Evolutionary conservation across 30 jellyfish, hydroid and myxozoan genomes (phyloP), one percentile per base, ranked within the genome.

Genomic region (Turritopsis rubra): DNA sequence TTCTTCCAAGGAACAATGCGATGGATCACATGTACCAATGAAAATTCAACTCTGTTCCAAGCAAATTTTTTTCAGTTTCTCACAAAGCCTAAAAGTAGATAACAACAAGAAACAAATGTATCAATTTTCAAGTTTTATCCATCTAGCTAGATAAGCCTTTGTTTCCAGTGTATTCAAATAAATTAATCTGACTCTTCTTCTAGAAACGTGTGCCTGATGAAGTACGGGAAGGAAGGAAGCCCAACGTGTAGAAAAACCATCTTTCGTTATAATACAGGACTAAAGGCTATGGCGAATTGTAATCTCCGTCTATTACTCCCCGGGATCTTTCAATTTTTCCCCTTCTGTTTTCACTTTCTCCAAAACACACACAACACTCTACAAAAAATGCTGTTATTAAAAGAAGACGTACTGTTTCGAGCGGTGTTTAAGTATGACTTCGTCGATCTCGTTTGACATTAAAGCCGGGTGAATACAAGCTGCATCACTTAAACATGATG

Each of bases 381-480:
- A 41, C 60, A 5, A 13, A 41, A 41, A 41, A 41, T 41, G 13
- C 13, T 1, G 77, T 68, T 68, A 22, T 68, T 16, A 68, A 68
- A 8, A 68, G 30, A 68, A 71, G 21, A 86, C 92, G 22, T 31
- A 92, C 98, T 77, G 66, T 28, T 81, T 60, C 41, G 84, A 25
- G 74, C 98, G 72, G 79, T 92, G 98, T 66, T 92, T 92, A 66
- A 85, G 85, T 19, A 76, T 52, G 16, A 88, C 95, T 52, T 92
- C 98, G 30, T 87, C 88, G 3, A 92, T 72, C 53, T 71, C 79
- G 29, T 87, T 65, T 71, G 87, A 83, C 78, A 92, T 53, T 18
- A 88, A 80, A 17, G 79, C 89, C 18, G 95, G 95, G 84, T 92
- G 96, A 21, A 87, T 75, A 23, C 19, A 29, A 60, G 89, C 85